A percentile compares a stretch with the other conserved stretches of the same genome.
Conservation (phyloP, 2,797 vertebrate species). For the Hafferia zeledoni region DNA sequence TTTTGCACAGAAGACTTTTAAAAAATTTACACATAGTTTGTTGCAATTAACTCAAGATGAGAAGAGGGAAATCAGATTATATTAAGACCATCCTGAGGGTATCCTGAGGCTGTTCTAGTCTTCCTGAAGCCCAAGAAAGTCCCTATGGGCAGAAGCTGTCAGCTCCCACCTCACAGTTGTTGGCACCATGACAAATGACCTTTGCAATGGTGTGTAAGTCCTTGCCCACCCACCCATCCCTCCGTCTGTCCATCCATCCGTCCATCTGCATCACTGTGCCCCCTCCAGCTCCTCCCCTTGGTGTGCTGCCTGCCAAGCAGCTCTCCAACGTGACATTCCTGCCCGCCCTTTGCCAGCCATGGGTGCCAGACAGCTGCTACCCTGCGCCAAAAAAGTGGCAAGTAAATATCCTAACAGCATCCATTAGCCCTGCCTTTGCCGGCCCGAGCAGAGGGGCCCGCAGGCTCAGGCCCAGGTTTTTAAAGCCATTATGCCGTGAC, state of each 20-base stretch:
- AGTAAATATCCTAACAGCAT: conserved; percentile 65
- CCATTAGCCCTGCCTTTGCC: conserved; percentile 62
- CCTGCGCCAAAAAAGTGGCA: conserved; percentile 58
- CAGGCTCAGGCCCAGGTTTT: background rate
- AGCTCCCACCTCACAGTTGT: background rate
- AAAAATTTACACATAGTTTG: background rate
- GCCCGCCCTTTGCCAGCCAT: conserved; percentile 15
- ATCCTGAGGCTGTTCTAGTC: conserved; percentile 20
- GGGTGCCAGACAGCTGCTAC: conserved; percentile 44
- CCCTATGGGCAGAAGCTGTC: conserved; percentile 44
- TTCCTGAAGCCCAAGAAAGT: conserved; percentile 40
- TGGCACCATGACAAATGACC: background rate
- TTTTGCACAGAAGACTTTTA: background rate
- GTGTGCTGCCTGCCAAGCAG: conserved; percentile 4
- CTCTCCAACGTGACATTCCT: background rate
- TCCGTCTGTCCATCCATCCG: background rate
- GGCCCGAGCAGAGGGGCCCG: conserved; percentile 1
- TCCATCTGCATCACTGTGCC: accelerated
- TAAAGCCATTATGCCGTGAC: conserved; percentile 40
- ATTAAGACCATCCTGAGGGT: conserved; percentile 10
- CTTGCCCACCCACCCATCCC: accelerated
- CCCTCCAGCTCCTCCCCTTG: background rate
- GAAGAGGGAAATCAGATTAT: background rate
- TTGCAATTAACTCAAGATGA: conserved; percentile 1
- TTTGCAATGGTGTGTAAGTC: background rate